Evolutionary conservation across 2,113 vertebrate genomes (phyloP), one percentile per base, ranked within the genome.

Genomic region (Dasyornis broadbenti): DNA sequence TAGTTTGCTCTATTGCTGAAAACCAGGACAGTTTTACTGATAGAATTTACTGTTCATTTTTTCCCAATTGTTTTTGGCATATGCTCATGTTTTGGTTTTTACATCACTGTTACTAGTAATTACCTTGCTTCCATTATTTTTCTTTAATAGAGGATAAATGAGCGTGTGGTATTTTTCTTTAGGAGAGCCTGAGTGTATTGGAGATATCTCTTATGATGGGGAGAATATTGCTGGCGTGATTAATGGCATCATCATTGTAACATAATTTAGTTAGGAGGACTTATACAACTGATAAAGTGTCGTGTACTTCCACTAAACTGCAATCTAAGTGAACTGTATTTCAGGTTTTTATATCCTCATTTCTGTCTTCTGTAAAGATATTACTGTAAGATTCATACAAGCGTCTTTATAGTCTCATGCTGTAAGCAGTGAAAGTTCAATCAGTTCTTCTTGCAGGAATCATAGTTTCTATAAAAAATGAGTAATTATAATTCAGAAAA

Each of bases 201-300:
- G 86, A 92, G 82, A 88, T 80, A 70, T 40, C 79, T 94, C 78
- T 90, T 79, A 79, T 7, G 60, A 94, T 64, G 91, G 54, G 81
- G 54, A 79, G 57, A 95, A 83, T 94, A 59, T 57, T 45, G 40
- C 90, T 86, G 78, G 69, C 84, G 59, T 91, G 90, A 96, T 96
- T 95, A 97, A 98, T 97, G 87, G 87, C 89, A 85, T 88, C 94
- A 89, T 97, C 96, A 92, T 16, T 71, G 91, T 81, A 97, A 94
- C 93, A 80, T 94, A 97, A 97, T 97, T 97, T 97, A 96, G 78
- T 97, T 92, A 97, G 95, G 94, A 96, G 72, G 94, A 96, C 89
- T 96, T 96, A 87, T 56, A 91, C 94, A 97, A 94, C 94, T 93
- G 95, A 96, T 94, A 96, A 89, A 89, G 93, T 96, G 94, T 96